These are phyloP conservation scores for Chrysotoxum bicinctum DNA, from an alignment of 2,888 invertebrate genomes.

Conservation along the genomic window DNA sequence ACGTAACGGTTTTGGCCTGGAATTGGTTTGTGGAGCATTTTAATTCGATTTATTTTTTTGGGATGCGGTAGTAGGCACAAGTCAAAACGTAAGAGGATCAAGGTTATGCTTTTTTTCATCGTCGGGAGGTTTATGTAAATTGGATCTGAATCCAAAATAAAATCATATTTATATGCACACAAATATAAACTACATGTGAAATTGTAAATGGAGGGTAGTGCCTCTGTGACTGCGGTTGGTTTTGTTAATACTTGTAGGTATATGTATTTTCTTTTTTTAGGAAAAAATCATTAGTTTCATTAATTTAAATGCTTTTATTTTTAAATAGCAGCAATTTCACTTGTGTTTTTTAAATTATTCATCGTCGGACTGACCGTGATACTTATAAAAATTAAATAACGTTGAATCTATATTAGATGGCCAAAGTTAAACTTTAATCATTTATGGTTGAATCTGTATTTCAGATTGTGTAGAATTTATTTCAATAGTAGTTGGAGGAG, in stretches of 20 bases:
- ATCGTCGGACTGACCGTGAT: not conserved
- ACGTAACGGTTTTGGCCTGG: conserved; percentile 37
- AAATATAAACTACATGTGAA: not conserved
- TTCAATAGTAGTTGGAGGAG: not conserved
- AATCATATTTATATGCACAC: conserved; percentile 26
- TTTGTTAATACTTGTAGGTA: not conserved
- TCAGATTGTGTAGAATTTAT: not conserved
- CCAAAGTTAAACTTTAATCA: too few species aligned
- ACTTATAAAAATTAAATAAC: not conserved
- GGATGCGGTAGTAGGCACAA: not conserved
- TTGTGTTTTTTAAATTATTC: not conserved
- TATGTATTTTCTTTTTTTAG: not conserved
- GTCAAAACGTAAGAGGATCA: conserved; percentile 39
- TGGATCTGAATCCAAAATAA: conserved; percentile 20
- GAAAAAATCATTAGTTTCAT: not conserved
- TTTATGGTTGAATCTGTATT: not conserved
- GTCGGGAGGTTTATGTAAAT: conserved; percentile 52
- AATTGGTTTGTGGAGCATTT: conserved; percentile 37
- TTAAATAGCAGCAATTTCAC: not conserved
- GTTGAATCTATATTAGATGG: not conserved
- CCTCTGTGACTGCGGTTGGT: not conserved
- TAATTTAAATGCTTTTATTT: not conserved
- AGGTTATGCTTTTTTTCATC: conserved; percentile 22
- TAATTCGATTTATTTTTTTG: conserved; percentile 31
- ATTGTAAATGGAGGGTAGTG: not conserved